Evolutionary conservation across 2,113 vertebrate species (phyloP), one percentile per base, ranked within the genome.

Genomic region (Turnix velox): DNA sequence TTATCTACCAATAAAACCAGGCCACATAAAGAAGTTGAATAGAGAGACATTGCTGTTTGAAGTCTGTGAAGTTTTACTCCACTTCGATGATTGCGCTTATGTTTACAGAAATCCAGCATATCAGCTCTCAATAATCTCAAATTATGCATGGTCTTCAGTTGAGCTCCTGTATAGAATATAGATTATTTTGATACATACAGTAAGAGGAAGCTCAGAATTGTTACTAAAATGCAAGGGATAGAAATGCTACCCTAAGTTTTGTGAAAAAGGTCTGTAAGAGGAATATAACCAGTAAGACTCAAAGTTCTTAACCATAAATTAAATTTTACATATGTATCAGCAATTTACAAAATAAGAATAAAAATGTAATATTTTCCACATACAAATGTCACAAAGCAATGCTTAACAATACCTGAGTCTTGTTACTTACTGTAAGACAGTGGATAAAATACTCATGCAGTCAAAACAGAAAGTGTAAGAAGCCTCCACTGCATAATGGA

Each of bases 121-220:
- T 99, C 98, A 2, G 99, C 98, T 39, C 99, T 98, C 77, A 99
- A 96, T 94, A 99, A 92, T 19, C 99, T 98, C 93, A 99, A 95
- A 74, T 99, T 99, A 95, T 99, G 99, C 99, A 99, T 99, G 35
- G 99, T 99, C 97, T 99, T 99, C 91, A 99, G n/a, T 87, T 99
- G 99, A 43, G 99, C 99, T 74, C 99, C 99, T 99, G 89, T 14
- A 42, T 4, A 13, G 14, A 84, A 33, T 52, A 88, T 6, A 61
- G 2, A 4, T 3, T 2, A 55, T 49, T 91, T 51, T 28, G 86
- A 62, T 25, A 68, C 20, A 42, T 37, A 55, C 5, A 79, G 35
- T 4, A 33, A 52, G 14, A 40, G 7, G 27, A 57, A 72, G 79
- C 3, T 87, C 25, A 40, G 6, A 19, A 40, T 7, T 90, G 10